Base-by-base conservation (phyloP, 2,888 invertebrate genomes). In the Agrochola lychnidis region DNA sequence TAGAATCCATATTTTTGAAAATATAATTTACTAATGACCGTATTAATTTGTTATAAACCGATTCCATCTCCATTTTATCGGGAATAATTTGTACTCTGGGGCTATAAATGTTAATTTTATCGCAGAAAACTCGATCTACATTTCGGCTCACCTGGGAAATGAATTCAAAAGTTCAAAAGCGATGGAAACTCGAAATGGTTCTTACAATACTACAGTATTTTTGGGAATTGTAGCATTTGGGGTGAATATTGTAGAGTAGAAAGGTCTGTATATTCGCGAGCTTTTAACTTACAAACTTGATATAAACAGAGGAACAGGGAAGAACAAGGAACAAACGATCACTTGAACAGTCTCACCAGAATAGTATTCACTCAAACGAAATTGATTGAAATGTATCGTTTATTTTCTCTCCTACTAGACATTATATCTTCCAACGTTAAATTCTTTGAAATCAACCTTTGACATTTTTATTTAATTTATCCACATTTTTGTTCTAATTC, bases 351-450 rank as follows among this genome's bases (percentile, higher is more conserved):
- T 83, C 76, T 78, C 82, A 82, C 79, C 85, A 87, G 82, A 82
- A 84, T 84, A 78, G 84, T 81, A 78, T 77, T 74, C 85, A 80
- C 85, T 89, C 87, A 85, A 89, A 89, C 87, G 74, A 87, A 81
- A 77, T 82, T 87, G 84, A 88, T 89, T 84, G 79, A 81, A 86
- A 78, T 84, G 81, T 87, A 87, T 87, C 84, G 79, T 86, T 89
- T 83, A 76, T 83, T 83, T 78, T 84, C 69, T 79, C 56, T 79
- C 69, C 51, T 81, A 71, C 72, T 76, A 70, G 83, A 75, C 86
- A 93, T 84, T 83, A 61, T 81, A 84, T 82, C 71, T 74, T 79
- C 62, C 72, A 73, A 80, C 77, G 79, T 73, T 61, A 80, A 84
- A 84, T 85, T 82, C 79, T 87, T 83, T 82, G 77, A 78, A 81